phyloP scores from a whole-genome alignment of 2,888 invertebrate species.

The Orthosia gracilis region DNA sequence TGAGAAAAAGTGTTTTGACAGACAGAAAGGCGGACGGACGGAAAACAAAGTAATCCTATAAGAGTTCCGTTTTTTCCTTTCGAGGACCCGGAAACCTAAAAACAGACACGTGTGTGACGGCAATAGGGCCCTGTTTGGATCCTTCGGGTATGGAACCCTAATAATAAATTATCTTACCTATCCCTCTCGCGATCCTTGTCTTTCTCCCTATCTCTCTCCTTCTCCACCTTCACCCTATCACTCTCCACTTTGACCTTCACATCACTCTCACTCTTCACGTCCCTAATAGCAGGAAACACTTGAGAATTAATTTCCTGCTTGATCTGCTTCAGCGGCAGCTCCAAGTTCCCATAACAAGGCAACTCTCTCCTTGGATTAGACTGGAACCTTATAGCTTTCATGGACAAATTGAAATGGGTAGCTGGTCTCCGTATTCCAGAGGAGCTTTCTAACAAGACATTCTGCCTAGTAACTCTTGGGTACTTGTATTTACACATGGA shows the following conservation, averaged over 20 bases:
- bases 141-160: too few relatives aligned
- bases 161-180: conserved; percentile 33
- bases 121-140: too few relatives aligned
- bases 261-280: conserved; percentile 74
- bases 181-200: conserved; percentile 72
- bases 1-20: too few relatives aligned
- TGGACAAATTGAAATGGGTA: conserved; percentile 80
- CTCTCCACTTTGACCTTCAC: conserved; percentile 78
- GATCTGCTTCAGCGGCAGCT: conserved; percentile 83
- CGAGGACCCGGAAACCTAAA: too few relatives aligned
- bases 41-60: too few relatives aligned
- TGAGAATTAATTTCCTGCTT: conserved; percentile 83
- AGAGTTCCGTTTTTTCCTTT: too few relatives aligned
- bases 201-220: conserved; percentile 75
- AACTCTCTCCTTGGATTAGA: conserved; percentile 83
- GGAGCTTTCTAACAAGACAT: conserved; percentile 82
- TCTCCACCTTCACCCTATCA: conserved; percentile 77
- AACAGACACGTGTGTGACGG: too few relatives aligned
- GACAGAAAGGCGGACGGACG: too few relatives aligned
- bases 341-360: conserved; percentile 88
- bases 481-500: conserved; percentile 87
- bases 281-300: conserved; percentile 78
- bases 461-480: conserved; percentile 85
- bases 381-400: conserved; percentile 86
- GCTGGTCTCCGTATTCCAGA: conserved; percentile 78